Conservation (phyloP, 2,113 vertebrate genomes). For the Scopus umbretta region DNA sequence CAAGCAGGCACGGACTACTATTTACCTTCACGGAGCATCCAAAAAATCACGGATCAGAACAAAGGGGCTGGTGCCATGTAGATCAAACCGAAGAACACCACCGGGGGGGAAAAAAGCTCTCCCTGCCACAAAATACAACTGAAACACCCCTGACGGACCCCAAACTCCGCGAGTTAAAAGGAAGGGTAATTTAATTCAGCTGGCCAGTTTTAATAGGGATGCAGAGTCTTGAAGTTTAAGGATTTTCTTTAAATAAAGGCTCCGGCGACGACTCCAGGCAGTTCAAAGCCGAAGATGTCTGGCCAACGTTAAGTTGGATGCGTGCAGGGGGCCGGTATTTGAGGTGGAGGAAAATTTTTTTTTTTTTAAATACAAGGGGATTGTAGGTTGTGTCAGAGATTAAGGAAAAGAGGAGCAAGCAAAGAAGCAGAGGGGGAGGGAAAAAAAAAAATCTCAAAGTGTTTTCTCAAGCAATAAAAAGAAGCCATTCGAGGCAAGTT, state of each 20-base stretch:
- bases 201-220: neutral
- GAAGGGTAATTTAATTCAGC: neutral
- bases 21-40: neutral
- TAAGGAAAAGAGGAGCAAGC: neutral
- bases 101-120: neutral
- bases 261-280: neutral
- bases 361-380: neutral
- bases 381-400: neutral
- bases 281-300: neutral
- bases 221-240: neutral
- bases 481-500: neutral
- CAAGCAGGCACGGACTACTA: neutral
- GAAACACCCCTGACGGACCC: neutral
- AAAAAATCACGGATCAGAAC: neutral
- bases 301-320: neutral
- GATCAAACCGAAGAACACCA: neutral
- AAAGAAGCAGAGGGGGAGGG: fast-evolving
- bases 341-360: neutral
- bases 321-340: fast-evolving
- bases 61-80: neutral
- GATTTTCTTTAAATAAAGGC: neutral
- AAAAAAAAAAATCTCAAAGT: neutral
- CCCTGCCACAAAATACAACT: neutral
- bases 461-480: neutral
- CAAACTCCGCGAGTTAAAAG: neutral